phyloP scores from a whole-genome alignment of 2,113 vertebrate genomes.

The Chionis minor region DNA sequence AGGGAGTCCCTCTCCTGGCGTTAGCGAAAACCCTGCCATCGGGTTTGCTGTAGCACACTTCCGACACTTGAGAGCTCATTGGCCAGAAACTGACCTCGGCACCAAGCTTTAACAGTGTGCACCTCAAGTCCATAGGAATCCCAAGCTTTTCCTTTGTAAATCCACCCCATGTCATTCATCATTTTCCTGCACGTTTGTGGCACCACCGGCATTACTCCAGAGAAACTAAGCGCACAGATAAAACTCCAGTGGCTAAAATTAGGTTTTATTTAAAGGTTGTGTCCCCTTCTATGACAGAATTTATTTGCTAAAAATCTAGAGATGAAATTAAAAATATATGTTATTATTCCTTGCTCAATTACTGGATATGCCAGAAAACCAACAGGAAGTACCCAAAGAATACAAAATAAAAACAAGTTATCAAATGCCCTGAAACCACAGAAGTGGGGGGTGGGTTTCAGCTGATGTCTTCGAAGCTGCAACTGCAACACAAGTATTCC shows the following conservation, averaged over 20 bases:
- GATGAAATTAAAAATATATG: neutral
- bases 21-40: conserved; percentile 81
- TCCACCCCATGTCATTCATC: neutral
- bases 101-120: conserved; percentile 92
- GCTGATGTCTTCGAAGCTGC: neutral
- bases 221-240: neutral
- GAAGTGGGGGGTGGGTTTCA: neutral
- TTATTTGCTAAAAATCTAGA: neutral
- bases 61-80: conserved; percentile 85
- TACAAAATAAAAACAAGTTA: neutral
- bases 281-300: neutral
- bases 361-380: neutral
- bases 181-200: neutral
- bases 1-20: conserved; percentile 75
- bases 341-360: neutral
- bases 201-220: neutral
- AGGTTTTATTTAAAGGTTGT: neutral
- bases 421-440: accelerated
- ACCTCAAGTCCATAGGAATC: neutral
- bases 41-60: conserved; percentile 86
- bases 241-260: neutral
- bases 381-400: neutral
- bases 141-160: neutral
- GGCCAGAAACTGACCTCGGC: conserved; percentile 72
- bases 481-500: neutral